These are phyloP conservation scores for Sorex maritimensis DNA, from an alignment of 2,797 vertebrate species.

Conservation along the genomic window DNA sequence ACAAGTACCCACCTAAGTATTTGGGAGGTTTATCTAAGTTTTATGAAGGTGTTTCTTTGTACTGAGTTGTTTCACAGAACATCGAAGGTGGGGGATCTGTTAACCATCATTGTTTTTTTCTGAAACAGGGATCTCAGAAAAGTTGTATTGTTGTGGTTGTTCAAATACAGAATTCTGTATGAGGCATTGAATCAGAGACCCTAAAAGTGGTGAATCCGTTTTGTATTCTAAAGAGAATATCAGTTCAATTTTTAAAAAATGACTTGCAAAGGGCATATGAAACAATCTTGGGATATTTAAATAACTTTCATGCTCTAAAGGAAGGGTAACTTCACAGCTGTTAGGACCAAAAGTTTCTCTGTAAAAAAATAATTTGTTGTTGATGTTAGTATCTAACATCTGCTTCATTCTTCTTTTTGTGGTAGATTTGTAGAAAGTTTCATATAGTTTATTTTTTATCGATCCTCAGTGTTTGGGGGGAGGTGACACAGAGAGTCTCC, in stretches of 20 bases:
- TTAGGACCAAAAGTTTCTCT: too few relatives aligned
- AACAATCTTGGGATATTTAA: too few relatives aligned
- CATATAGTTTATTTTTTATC: too few relatives aligned
- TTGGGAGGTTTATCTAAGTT: background rate
- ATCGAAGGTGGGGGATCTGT: background rate
- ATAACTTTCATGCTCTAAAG: too few relatives aligned
- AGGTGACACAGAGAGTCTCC: too few relatives aligned
- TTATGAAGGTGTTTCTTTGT: background rate
- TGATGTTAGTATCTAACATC: too few relatives aligned
- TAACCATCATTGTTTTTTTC: background rate
- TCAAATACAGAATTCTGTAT: background rate
- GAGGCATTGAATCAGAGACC: conserved; percentile 1
- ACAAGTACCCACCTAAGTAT: background rate
- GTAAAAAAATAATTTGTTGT: too few relatives aligned
- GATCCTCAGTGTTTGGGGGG: too few relatives aligned
- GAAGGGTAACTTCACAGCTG: too few relatives aligned
- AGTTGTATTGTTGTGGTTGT: background rate
- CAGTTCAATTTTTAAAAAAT: background rate
- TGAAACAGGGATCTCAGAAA: background rate
- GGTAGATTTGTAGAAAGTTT: too few relatives aligned
- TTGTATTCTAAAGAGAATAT: background rate
- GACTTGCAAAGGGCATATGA: too few relatives aligned
- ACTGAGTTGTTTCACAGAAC: conserved; percentile 13
- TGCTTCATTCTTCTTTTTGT: too few relatives aligned
- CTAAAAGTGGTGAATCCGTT: background rate